Conservation (phyloP, 2,888 invertebrate genomes). For the Ceriagrion tenellum region DNA sequence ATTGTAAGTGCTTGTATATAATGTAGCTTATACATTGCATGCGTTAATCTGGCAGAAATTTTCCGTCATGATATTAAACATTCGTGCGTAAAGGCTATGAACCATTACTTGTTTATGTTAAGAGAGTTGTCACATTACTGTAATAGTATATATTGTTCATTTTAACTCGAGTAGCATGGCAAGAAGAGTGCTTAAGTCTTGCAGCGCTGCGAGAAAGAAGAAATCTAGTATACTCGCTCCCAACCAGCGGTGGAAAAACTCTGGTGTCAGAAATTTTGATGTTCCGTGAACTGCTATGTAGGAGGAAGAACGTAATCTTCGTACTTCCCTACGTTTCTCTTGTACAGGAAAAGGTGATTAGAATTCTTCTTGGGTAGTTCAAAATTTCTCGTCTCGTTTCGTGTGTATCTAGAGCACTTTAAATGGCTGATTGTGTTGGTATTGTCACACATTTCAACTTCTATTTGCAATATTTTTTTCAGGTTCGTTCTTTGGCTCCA, state of each 20-base stretch:
- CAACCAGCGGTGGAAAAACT: slow-evolving; percentile 98
- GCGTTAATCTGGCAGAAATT: no score
- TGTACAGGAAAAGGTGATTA: slow-evolving; percentile 95
- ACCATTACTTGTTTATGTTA: no score
- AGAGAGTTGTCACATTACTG: no score
- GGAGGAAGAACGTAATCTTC: slow-evolving; percentile 90
- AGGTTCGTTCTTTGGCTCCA: slow-evolving; percentile 91
- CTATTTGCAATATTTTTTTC: slow-evolving; percentile 71
- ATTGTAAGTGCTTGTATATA: slow-evolving; percentile 83
- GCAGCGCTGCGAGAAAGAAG: slow-evolving; percentile 85
- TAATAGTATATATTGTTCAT: neutral
- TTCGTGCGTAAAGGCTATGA: no score
- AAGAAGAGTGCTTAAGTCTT: slow-evolving; percentile 92
- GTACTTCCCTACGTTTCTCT: slow-evolving; percentile 97
- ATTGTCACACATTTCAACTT: slow-evolving; percentile 59
- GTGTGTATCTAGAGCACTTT: neutral
- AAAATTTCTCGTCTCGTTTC: no score
- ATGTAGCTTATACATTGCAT: neutral
- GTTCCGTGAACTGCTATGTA: slow-evolving; percentile 89
- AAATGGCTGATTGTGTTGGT: neutral
- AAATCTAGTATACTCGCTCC: slow-evolving; percentile 95
- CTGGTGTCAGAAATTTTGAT: slow-evolving; percentile 97
- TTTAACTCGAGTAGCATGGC: slow-evolving; percentile 87
- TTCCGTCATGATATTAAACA: no score
- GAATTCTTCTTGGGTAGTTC: neutral